Percentiles rank a stretch among this genome's conserved stretches.
Conservation (phyloP, 92 coral and sea anemone species). For the Blastomussa wellsi region DNA sequence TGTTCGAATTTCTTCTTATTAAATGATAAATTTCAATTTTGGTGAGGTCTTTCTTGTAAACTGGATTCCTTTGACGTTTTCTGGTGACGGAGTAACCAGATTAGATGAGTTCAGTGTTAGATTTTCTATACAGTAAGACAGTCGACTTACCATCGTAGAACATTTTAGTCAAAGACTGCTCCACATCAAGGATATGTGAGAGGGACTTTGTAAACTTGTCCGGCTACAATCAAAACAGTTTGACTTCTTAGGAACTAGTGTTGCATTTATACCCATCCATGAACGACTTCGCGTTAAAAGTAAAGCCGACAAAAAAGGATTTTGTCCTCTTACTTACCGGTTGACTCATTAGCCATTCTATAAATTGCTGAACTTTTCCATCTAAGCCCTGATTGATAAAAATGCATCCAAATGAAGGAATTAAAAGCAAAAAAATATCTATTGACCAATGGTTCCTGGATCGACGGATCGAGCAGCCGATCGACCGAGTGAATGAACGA, state of each 20-base stretch:
- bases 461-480: neutral
- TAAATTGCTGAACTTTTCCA: conserved; percentile 82
- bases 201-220: conserved; percentile 82
- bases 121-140: neutral
- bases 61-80: neutral
- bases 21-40: too few relatives aligned
- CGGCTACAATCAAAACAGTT: conserved; percentile 60
- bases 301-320: neutral
- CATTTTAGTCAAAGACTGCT: conserved; percentile 81
- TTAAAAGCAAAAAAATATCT: neutral
- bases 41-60: neutral
- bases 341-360: conserved; percentile 93
- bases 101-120: neutral
- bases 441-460: too few relatives aligned
- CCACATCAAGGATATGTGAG: conserved; percentile 86
- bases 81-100: neutral
- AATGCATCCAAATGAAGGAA: neutral
- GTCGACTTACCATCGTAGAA: conserved; percentile 72
- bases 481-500: neutral
- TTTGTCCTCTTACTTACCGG: conserved; percentile 66
- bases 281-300: neutral
- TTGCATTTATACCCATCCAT: too few relatives aligned
- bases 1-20: too few relatives aligned
- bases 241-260: neutral
- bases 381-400: conserved; percentile 63